These are phyloP conservation scores for Triops longicaudatus DNA, from an alignment of 1,140 invertebrate genomes.

Conservation along the genomic window DNA sequence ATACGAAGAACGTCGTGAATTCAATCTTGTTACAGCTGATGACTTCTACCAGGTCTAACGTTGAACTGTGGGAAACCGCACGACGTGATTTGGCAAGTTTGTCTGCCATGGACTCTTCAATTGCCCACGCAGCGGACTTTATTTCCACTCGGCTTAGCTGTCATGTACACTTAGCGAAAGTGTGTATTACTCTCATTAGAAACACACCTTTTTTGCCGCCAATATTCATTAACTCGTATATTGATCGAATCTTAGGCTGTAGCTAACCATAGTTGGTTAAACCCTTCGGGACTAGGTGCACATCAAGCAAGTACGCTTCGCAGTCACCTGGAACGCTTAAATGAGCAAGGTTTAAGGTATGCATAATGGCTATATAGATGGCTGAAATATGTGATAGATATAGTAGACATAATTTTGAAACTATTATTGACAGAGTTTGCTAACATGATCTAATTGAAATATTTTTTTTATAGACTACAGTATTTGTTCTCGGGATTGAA, in stretches of 20 bases:
- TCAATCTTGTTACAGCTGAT: not conserved
- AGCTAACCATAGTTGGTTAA: constrained; percentile 42
- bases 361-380: no score
- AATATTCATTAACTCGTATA: no score
- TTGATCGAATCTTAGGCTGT: constrained; percentile 31
- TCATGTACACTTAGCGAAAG: constrained; percentile 42
- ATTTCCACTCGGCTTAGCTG: constrained; percentile 48
- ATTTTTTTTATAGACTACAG: constrained; percentile 49
- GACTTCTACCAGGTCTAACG: constrained; percentile 35
- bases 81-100: constrained; percentile 56
- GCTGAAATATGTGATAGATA: no score
- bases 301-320: constrained; percentile 45
- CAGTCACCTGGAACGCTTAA: constrained; percentile 51
- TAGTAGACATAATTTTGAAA: no score
- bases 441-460: not conserved
- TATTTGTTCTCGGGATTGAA: constrained; percentile 73
- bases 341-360: constrained; percentile 59
- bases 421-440: no score
- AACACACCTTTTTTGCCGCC: no score
- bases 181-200: constrained; percentile 32
- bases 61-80: constrained; percentile 58
- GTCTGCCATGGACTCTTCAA: constrained; percentile 31
- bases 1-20: not conserved
- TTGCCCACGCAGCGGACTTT: constrained; percentile 23
- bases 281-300: constrained; percentile 41